A percentile compares a stretch with the other conserved stretches of the same genome.
Conservation (phyloP, 2,113 vertebrate species). For the Phrynosoma platyrhinos region DNA sequence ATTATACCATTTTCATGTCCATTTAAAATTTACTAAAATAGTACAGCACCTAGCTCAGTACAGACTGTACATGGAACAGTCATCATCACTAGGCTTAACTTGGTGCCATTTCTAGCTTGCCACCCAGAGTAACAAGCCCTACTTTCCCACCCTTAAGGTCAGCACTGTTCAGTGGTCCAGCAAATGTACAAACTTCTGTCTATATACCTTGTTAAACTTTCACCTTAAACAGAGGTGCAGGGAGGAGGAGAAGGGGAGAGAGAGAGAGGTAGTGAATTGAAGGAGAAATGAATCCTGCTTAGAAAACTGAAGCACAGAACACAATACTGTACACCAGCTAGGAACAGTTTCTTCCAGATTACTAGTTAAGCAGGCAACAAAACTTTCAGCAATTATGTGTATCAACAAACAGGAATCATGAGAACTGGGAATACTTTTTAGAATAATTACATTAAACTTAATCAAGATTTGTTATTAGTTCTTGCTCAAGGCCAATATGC, state of each 20-base stretch:
- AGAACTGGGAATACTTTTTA: slow-evolving; percentile 63
- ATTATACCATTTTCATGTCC: too few relatives aligned
- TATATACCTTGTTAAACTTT: neutral
- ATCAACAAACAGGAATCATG: slow-evolving; percentile 52
- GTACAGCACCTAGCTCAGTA: neutral
- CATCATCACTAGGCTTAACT: neutral
- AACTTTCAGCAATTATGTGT: slow-evolving; percentile 54
- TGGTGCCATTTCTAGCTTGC: neutral
- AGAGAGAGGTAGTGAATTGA: neutral
- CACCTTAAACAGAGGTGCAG: neutral
- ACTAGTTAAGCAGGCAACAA: slow-evolving; percentile 35
- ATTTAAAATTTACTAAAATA: too few relatives aligned
- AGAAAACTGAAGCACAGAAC: slow-evolving; percentile 9
- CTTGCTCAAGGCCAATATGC: slow-evolving; percentile 72
- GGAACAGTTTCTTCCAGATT: slow-evolving; percentile 29
- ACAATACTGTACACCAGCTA: slow-evolving; percentile 11
- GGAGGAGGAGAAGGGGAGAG: too few relatives aligned
- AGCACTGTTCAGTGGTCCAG: neutral
- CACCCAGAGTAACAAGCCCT: neutral
- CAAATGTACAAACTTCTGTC: neutral
- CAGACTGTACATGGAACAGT: neutral
- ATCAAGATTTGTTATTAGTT: slow-evolving; percentile 76
- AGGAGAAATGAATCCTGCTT: neutral
- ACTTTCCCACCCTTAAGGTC: neutral
- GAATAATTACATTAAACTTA: slow-evolving; percentile 75